A percentile compares a stretch with the other conserved stretches of the same genome.
These are phyloP conservation scores for Polyodon spathula DNA, from an alignment of 2,113 vertebrate genomes.

Conservation along the genomic window DNA sequence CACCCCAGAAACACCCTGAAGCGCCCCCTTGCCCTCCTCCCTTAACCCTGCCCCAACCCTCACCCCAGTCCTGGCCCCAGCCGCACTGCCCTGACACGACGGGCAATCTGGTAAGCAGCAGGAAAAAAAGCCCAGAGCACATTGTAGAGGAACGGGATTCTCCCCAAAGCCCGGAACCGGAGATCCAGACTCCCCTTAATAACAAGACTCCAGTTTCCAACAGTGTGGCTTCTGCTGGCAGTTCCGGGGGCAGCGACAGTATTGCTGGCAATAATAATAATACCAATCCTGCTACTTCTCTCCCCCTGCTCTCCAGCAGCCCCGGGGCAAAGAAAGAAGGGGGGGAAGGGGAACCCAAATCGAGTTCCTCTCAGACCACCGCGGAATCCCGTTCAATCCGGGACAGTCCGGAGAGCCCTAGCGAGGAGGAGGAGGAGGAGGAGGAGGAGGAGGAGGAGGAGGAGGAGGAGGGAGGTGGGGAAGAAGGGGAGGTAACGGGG, in stretches of 20 bases:
- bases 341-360: neutral
- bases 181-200: conserved; percentile 41
- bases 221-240: rapidly evolving
- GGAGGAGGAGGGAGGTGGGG: conserved; percentile 53
- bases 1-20: conserved; percentile 35
- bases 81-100: conserved; percentile 5
- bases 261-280: neutral
- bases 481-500: conserved; percentile 56
- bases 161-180: conserved; percentile 63
- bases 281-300: neutral
- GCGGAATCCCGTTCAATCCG: neutral
- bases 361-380: too few species aligned
- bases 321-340: neutral
- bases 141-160: conserved; percentile 64
- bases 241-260: conserved; percentile 10
- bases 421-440: conserved; percentile 17
- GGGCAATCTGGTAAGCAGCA: conserved; percentile 4
- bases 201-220: conserved; percentile 11
- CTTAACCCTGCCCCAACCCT: conserved; percentile 14
- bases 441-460: conserved; percentile 9
- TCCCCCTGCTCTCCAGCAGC: neutral
- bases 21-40: conserved; percentile 8
- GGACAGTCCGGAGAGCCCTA: neutral
- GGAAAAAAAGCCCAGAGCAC: conserved; percentile 52
- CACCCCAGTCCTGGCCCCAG: conserved; percentile 19